Conservation (phyloP, 2,888 invertebrate genomes). For the Noctua janthe region DNA sequence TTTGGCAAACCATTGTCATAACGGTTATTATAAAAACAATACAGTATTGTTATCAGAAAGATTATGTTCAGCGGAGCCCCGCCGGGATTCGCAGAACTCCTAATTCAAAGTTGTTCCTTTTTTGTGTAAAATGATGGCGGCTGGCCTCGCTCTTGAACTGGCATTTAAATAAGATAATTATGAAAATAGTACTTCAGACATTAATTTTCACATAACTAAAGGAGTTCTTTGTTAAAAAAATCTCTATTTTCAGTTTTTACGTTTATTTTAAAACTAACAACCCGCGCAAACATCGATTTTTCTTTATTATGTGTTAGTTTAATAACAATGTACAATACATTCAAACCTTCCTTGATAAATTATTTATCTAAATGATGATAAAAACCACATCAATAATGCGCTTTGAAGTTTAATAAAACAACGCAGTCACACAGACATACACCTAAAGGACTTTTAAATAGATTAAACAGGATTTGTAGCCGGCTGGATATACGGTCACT, state of each 20-base stretch:
- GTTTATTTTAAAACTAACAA: background rate
- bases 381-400: background rate
- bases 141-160: constrained; percentile 7
- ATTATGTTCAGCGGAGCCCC: constrained; percentile 29
- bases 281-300: background rate
- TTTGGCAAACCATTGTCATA: constrained; percentile 6
- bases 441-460: background rate
- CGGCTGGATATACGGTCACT: background rate
- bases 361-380: background rate
- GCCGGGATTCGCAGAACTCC: constrained; percentile 23
- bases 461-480: background rate
- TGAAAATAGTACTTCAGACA: constrained; percentile 6
- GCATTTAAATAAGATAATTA: constrained; percentile 18
- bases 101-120: constrained; percentile 50
- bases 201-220: background rate
- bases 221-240: background rate
- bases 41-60: constrained; percentile 27
- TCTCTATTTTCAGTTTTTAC: background rate
- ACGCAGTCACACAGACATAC: background rate
- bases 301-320: background rate
- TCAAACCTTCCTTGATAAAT: background rate
- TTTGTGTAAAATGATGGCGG: constrained; percentile 22
- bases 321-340: background rate
- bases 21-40: constrained; percentile 35
- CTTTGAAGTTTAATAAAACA: background rate